Conservation (phyloP, 1,140 invertebrate genomes). For the Papilio xuthus region DNA sequence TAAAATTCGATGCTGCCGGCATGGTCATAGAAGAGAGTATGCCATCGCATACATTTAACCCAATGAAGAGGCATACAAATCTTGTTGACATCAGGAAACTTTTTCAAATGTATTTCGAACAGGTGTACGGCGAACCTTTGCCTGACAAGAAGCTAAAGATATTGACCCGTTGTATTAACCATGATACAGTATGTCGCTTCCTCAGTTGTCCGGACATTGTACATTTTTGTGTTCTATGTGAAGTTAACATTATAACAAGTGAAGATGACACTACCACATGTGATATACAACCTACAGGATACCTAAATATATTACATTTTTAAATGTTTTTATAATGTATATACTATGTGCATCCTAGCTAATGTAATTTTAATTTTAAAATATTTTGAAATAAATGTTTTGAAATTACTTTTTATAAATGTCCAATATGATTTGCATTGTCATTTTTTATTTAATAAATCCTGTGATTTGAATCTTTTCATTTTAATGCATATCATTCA, state of each 20-base stretch:
- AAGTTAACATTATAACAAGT: conserved; percentile 48
- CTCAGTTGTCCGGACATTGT: conserved; percentile 58
- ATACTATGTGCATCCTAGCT: not conserved
- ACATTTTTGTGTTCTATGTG: conserved; percentile 58
- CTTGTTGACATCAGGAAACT: conserved; percentile 8
- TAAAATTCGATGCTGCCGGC: conserved; percentile 55
- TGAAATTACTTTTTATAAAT: not conserved
- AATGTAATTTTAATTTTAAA: not conserved
- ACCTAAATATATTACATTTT: not conserved
- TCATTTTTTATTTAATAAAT: not conserved
- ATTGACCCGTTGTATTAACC: conserved; percentile 56
- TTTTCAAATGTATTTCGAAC: conserved; percentile 1
- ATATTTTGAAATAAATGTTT: not conserved
- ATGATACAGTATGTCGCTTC: conserved; percentile 55
- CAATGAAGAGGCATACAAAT: conserved; percentile 12
- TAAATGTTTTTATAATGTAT: not conserved
- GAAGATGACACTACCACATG: conserved; percentile 36
- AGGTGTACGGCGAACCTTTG: not conserved
- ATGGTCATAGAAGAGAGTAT: conserved; percentile 41
- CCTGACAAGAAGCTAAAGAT: conserved; percentile 52
- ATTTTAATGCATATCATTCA: not conserved
- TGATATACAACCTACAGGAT: conserved; percentile 6
- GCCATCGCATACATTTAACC: conserved; percentile 38
- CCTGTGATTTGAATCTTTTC: not conserved
- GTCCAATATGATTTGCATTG: not conserved